Base-by-base conservation (phyloP, 2,888 invertebrate genomes). In the Plagodis pulveraria region DNA sequence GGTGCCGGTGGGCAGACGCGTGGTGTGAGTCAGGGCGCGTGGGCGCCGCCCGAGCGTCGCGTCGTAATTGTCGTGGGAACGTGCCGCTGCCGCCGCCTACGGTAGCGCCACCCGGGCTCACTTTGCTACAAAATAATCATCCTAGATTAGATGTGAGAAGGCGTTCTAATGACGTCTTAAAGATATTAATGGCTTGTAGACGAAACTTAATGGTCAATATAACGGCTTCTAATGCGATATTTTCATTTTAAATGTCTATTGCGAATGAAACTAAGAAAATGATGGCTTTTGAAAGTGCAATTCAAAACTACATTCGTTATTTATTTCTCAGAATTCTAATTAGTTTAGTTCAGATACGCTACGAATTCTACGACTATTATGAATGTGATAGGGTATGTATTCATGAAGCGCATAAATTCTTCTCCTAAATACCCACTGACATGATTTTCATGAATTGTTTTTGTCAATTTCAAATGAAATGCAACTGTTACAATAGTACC, bases 21-120 rank as follows among this genome's bases (percentile, higher is more conserved):
- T 62, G 63, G 61, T 64, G 74, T 82, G 81, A 80, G 78, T 80
- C 84, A 77, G 74, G 76, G 72, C 73, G 79, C 70, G 76, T 72
- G 74, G 74, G 74, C 69, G 69, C 71, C 67, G 63, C 74, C 12
- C 12, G 42, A 6, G 42, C 42, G 53, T 9, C 38, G 53, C 68
- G 63, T 74, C 79, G 83, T 84, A 89, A 91, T 91, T 87, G 83
- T 83, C 90, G 91, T 91, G 91, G 84, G 91, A 91, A 91, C 81
- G 75, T 63, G 71, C 58, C 59, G 53, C 38, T 5, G 52, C 36
- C 57, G 63, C 47, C 65, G 67, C 66, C 63, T 55, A 63, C 66
- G 44, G 63, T 68, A 72, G 72, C 68, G 68, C 68, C 68, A 62
- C 62, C 52, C 48, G 50, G 72, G 66, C 64, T 69, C 72, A 65